Evolutionary conservation across 2,113 vertebrate species (phyloP).

Genomic region (Dinomys branickii): DNA sequence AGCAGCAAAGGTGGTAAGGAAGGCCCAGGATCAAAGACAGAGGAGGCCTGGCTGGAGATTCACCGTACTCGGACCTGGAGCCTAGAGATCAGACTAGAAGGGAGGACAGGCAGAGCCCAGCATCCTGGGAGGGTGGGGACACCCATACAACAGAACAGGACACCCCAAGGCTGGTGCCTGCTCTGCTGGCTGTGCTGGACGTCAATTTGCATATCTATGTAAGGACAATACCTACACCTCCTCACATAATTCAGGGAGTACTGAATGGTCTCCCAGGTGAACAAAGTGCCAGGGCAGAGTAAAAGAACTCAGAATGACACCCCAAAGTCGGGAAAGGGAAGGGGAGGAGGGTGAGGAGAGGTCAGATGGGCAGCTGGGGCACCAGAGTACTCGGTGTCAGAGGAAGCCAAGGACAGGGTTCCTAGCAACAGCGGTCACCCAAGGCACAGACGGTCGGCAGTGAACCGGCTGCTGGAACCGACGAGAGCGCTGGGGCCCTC

Average conservation of each 20-base stretch:
- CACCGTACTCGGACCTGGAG: not conserved
- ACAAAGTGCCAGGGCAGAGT: not conserved
- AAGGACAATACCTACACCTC: not conserved
- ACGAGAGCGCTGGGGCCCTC: fast-evolving
- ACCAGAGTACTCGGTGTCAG: not conserved
- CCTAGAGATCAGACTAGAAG: not conserved
- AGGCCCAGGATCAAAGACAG: not conserved
- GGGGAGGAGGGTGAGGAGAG: not conserved
- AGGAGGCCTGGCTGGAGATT: not conserved
- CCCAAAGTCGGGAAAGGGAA: not conserved
- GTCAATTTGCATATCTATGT: not conserved
- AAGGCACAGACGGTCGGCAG: no score
- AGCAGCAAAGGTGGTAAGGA: not conserved
- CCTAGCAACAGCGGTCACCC: not conserved
- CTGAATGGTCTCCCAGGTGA: not conserved
- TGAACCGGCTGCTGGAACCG: not conserved
- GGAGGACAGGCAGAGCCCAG: not conserved
- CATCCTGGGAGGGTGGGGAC: no score
- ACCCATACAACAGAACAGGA: not conserved
- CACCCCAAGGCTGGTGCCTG: not conserved
- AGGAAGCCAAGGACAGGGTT: not conserved
- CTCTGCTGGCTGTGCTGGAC: no score
- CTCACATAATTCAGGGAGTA: not conserved
- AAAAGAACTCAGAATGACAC: not conserved
- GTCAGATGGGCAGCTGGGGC: not conserved